Evolutionary conservation across 2,888 invertebrate genomes (phyloP).

Genomic region (Xestoiulus laeticollis): DNA sequence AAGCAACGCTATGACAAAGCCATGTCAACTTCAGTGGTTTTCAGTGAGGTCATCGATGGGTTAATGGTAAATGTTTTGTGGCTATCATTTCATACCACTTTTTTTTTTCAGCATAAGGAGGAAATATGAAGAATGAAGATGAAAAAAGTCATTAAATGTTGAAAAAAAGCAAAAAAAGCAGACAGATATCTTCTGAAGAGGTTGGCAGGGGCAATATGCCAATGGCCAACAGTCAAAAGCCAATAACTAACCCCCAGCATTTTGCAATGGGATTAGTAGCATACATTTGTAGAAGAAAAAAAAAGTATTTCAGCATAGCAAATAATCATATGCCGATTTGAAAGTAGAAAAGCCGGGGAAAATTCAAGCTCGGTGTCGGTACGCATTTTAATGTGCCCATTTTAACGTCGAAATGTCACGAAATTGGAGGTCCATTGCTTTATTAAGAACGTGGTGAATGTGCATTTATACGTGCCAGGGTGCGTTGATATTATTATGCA

Average conservation of each 20-base stretch:
- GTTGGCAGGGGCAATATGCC: not conserved
- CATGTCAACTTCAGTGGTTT: no score
- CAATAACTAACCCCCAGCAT: not conserved
- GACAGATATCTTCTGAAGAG: not conserved
- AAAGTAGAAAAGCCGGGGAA: not conserved
- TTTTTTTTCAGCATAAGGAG: no score
- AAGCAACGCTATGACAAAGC: no score
- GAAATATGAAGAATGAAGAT: not conserved
- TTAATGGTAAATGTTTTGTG: no score
- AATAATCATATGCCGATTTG: slow-evolving; percentile 26
- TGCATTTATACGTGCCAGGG: not conserved
- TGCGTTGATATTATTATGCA: not conserved
- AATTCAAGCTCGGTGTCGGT: not conserved
- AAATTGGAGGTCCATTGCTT: slow-evolving; percentile 26
- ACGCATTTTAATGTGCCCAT: not conserved
- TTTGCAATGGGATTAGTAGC: not conserved
- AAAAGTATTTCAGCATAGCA: not conserved
- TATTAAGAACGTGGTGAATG: slow-evolving; percentile 23
- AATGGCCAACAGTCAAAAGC: not conserved
- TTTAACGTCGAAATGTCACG: not conserved
- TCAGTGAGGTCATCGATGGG: no score
- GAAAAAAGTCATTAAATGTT: not conserved
- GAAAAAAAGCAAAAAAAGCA: not conserved
- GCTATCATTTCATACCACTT: no score
- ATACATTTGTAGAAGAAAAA: not conserved